A percentile compares a stretch with the other conserved stretches of the same genome.
Conservation (phyloP, 2,888 invertebrate genomes). For the Zygaena filipendulae region DNA sequence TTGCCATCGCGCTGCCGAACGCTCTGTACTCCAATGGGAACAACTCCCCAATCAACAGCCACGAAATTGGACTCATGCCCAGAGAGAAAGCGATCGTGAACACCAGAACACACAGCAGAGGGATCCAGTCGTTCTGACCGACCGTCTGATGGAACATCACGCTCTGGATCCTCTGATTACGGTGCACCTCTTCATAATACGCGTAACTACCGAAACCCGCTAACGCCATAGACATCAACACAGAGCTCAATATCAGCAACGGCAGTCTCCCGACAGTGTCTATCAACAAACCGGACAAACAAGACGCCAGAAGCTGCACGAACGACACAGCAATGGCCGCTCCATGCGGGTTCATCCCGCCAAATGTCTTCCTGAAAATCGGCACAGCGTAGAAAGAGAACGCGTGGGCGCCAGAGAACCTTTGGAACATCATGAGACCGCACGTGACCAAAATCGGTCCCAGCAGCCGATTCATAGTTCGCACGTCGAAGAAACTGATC, state of each 20-base stretch:
- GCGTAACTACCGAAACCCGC: conserved; percentile 87
- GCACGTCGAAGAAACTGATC: conserved; percentile 46
- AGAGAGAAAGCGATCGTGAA: conserved; percentile 89
- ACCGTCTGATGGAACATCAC: conserved; percentile 59
- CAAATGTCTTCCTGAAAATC: conserved; percentile 87
- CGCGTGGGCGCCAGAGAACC: conserved; percentile 84
- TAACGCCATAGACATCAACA: conserved; percentile 87
- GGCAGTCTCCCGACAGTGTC: conserved; percentile 89
- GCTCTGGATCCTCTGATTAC: conserved; percentile 61
- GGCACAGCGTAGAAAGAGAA: conserved; percentile 88
- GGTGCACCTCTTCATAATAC: conserved; percentile 79
- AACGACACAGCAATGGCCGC: conserved; percentile 88
- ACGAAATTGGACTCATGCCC: conserved; percentile 89
- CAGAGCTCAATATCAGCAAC: conserved; percentile 83
- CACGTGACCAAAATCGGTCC: conserved; percentile 86
- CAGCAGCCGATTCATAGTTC: conserved; percentile 57
- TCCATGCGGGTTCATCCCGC: conserved; percentile 82
- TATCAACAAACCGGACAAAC: conserved; percentile 83
- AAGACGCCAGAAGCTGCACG: conserved; percentile 86
- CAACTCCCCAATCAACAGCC: conserved; percentile 84
- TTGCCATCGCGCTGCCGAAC: conserved; percentile 88
- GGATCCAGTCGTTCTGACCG: conserved; percentile 84
- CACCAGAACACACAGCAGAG: conserved; percentile 82
- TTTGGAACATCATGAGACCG: conserved; percentile 90
- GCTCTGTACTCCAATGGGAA: conserved; percentile 87